Percentiles rank a stretch among this genome's conserved stretches.
Evolutionary conservation across 2,113 vertebrate species (phyloP).

Genomic region (Manacus vitellinus): DNA sequence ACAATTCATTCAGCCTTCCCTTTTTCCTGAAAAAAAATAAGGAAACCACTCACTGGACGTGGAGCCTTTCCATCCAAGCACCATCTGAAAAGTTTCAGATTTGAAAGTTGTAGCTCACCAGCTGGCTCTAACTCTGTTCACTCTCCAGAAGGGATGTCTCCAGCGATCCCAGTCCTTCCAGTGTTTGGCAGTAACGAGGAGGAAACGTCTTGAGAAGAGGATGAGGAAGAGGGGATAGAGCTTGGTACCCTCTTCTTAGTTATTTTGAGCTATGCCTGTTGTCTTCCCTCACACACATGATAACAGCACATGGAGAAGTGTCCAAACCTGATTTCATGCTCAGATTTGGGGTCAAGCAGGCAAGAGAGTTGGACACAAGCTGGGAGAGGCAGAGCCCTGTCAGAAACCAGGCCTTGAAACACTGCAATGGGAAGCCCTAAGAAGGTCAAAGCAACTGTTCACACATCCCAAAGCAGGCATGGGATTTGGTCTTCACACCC

Average conservation of each 20-base stretch:
- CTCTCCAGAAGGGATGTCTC: constrained; percentile 16
- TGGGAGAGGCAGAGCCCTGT: background rate
- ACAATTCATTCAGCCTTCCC: background rate
- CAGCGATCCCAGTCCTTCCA: background rate
- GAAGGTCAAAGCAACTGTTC: background rate
- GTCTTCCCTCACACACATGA: background rate
- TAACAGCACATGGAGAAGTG: background rate
- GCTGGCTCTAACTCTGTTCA: background rate
- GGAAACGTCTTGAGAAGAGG: background rate
- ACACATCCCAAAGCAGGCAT: background rate
- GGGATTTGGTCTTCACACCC: background rate
- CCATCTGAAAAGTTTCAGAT: background rate
- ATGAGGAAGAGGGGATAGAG: background rate
- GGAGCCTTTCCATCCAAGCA: background rate
- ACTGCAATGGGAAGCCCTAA: background rate
- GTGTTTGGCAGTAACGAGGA: background rate
- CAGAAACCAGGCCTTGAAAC: background rate
- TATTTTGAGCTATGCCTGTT: background rate
- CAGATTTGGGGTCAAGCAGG: background rate
- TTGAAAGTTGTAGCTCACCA: background rate
- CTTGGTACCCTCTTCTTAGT: background rate
- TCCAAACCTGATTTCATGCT: background rate
- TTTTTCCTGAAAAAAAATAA: fast-evolving
- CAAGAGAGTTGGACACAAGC: background rate
- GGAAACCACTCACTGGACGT: background rate